Base-by-base conservation (phyloP, 2,888 invertebrate genomes). In the Theristus sp. region DNA sequence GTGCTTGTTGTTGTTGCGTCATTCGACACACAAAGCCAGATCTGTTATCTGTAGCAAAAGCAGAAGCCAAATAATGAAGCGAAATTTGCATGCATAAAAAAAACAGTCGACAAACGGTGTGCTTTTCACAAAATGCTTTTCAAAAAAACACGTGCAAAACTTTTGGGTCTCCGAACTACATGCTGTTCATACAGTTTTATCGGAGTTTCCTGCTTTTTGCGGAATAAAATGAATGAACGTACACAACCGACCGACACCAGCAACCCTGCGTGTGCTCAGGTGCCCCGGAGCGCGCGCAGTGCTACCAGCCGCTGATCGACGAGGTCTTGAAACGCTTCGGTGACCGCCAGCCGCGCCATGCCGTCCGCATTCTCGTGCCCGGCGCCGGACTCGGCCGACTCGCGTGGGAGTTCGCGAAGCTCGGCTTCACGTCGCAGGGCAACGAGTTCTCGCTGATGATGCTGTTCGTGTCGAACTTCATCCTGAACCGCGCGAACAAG, bases 391-490 rank as follows among this genome's bases (percentile, higher is more conserved):
- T 96, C 3, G 94, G 93, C 0, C 79, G 98, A 62, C 80, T 98
- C 1, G 88, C 91, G 0, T 93, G 86, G 79, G 96, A 98, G 79
- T 82, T 98, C 31, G 91, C 94, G 0, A 82, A 82, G 61, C 80
- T 83, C 25, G 94, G 94, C 1, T 98, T 85, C 77, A 81, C 82
- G 17, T 94, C 93, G 69, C 89, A 94, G 76, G 98, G 94, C 65
- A 98, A 98, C 74, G 98, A 98, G 77, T 94, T 91, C 79, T 91
- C 90, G 30, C 81, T 94, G 49, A 94, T 90, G 75, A 98, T 98
- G 96, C 79, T 98, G 57, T 87, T 96, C 67, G 87, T 90, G 0
- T 91, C 94, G 55, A 89, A 91, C 77, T 96, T 91, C 75, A 84
- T 98, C 61, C 79, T 98, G 55, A 98, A 98, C 78, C 82, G 84